These are phyloP conservation scores for Edolisoma coerulescens DNA, from an alignment of 2,113 vertebrate species.

Conservation along the genomic window DNA sequence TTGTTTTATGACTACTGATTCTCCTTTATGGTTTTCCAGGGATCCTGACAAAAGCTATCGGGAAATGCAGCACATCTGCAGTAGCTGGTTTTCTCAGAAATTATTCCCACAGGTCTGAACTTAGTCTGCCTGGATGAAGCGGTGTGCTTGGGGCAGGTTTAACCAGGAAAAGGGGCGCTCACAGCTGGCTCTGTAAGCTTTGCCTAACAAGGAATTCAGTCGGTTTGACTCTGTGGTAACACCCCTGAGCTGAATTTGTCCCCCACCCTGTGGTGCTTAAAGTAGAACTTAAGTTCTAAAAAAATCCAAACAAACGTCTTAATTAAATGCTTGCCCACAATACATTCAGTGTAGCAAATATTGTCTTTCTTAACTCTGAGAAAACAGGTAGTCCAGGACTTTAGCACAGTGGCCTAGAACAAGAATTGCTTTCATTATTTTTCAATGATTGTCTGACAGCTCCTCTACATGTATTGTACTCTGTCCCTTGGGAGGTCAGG, in stretches of 20 bases:
- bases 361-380: neutral
- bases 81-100: neutral
- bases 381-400: neutral
- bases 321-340: neutral
- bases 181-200: neutral
- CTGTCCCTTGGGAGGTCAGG: neutral
- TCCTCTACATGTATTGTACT: neutral
- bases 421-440: neutral
- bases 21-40: slow-evolving; percentile 22
- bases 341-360: neutral
- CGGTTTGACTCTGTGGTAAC: neutral
- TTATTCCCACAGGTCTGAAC: neutral
- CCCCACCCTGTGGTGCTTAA: neutral
- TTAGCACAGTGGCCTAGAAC: neutral
- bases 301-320: neutral
- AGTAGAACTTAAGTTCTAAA: neutral
- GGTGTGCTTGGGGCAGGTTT: neutral
- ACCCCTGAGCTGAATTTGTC: neutral
- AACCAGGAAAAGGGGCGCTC: neutral
- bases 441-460: neutral
- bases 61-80: neutral
- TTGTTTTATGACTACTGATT: slow-evolving; percentile 36
- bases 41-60: slow-evolving; percentile 3
- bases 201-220: neutral
- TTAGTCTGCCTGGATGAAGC: neutral